Conservation (phyloP, 2,888 invertebrate genomes). For the Omphaloscelis lunosa region DNA sequence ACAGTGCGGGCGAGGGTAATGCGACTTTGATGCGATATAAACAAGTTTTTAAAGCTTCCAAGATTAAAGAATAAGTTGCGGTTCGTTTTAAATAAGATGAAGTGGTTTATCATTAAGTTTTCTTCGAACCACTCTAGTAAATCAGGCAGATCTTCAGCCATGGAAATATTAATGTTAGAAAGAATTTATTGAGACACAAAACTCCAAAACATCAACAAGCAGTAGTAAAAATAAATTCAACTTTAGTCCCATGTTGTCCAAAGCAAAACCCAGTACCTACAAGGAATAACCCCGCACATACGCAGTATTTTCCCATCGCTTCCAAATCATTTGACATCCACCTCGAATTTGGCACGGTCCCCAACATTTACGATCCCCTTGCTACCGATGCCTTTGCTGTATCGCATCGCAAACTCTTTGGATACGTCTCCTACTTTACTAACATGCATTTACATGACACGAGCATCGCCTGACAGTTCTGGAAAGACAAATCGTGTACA, state of each 20-base stretch:
- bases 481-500: conserved; percentile 76
- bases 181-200: neutral
- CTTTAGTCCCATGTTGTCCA: neutral
- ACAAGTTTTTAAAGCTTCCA: conserved; percentile 52
- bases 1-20: conserved; percentile 62
- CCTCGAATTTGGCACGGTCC: conserved; percentile 51
- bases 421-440: conserved; percentile 50
- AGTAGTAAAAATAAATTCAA: neutral
- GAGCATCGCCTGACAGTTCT: conserved; percentile 75
- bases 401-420: conserved; percentile 55
- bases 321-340: conserved; percentile 55
- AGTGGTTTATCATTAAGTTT: conserved; percentile 24
- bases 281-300: conserved; percentile 18
- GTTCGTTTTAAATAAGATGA: conserved; percentile 31
- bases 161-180: neutral
- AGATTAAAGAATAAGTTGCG: conserved; percentile 49
- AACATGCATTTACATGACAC: conserved; percentile 72
- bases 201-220: neutral
- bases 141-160: neutral
- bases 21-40: conserved; percentile 66
- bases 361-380: conserved; percentile 35
- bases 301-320: conserved; percentile 48
- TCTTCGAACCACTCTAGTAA: neutral
- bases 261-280: neutral
- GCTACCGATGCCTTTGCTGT: conserved; percentile 27